Conservation (phyloP, 2,797 vertebrate species). For the Lepus townsendii region DNA sequence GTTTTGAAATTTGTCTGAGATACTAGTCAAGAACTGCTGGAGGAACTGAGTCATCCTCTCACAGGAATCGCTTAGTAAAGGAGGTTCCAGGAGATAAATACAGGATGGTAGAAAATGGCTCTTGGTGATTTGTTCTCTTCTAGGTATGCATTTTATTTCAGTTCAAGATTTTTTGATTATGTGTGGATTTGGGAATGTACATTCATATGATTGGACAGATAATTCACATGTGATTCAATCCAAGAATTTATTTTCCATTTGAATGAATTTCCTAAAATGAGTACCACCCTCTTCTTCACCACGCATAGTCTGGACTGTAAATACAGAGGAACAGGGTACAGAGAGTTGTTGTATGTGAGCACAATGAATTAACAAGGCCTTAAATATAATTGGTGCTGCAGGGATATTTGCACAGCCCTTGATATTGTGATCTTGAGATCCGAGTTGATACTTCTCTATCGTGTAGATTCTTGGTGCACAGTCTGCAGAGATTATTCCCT, state of each 20-base stretch:
- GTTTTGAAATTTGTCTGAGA: constrained; percentile 69
- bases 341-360: neutral
- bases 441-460: neutral
- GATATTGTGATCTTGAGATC: neutral
- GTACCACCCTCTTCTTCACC: neutral
- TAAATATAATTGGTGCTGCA: constrained; percentile 8
- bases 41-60: constrained; percentile 80
- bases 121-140: constrained; percentile 62
- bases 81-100: constrained; percentile 73
- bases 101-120: constrained; percentile 77
- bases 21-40: constrained; percentile 54
- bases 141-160: constrained; percentile 44
- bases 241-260: constrained; percentile 60
- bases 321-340: neutral
- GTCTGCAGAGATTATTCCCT: neutral
- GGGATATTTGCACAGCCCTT: neutral
- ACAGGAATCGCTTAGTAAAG: constrained; percentile 70
- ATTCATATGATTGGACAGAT: constrained; percentile 59
- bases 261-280: constrained; percentile 41
- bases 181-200: constrained; percentile 45
- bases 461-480: neutral
- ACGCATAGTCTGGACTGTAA: neutral
- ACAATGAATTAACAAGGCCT: neutral
- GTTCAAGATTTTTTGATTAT: constrained; percentile 63
- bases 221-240: constrained; percentile 63